Evolutionary conservation across 2,888 invertebrate genomes (phyloP), one percentile per base, ranked within the genome.

Genomic region (Cancer borealis): DNA sequence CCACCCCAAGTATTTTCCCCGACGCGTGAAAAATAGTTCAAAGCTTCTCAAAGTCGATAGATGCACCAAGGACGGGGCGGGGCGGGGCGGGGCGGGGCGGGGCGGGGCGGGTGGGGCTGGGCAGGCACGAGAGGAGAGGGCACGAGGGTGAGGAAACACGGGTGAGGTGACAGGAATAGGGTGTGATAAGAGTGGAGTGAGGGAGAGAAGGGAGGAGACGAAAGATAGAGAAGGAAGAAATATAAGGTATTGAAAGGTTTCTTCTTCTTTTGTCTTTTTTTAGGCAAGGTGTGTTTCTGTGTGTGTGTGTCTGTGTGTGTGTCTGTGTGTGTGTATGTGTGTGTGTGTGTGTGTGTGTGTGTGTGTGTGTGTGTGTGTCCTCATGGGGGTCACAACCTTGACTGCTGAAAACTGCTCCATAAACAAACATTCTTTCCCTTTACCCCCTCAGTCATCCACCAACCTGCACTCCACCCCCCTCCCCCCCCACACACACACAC

Each of bases 281-380:
- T 0, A 66, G 6, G 66, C 2, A n/a, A 66, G 66, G n/a, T 66
- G 66, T 66, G 66, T 66, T 1, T 54, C 2, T 54, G 54, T 54
- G 54, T 54, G 54, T 54, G 54, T 54, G 54, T 54, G 54, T 54
- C 2, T 30, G 30, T 26, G 10, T 84, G 84, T 30, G 84, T 26
- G 26, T n/a, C 2, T 26, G 84, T 84, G 26, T 26, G 30, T 30
- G 30, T 30, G 84, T 30, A 6, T 30, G 21, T 84, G 84, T 30
- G 84, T 4, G 84, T 84, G 84, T 84, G 84, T 84, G 84, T 84
- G 84, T 84, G 84, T 84, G 84, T 84, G 84, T 84, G 84, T 84
- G 84, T 84, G 84, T 84, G 84, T 84, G 17, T 84, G 84, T 84
- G 84, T 84, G 17, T 84, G 84, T 84, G 84, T 84, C 26, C 0